Evolutionary conservation across 2,888 invertebrate genomes (phyloP).

Genomic region (Drosophila nr. perissopoda): DNA sequence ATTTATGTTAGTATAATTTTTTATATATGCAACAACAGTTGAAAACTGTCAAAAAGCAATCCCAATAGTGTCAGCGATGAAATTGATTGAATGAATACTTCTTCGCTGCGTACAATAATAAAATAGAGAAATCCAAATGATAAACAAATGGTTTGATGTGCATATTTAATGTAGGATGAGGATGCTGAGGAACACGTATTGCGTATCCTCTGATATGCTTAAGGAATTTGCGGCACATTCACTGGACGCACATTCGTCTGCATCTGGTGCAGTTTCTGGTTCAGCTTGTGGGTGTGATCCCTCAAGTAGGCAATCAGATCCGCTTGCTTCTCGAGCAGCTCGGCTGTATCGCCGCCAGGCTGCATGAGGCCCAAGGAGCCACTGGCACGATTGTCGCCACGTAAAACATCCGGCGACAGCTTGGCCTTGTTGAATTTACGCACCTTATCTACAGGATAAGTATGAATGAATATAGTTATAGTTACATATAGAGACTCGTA

Average conservation of each 20-base stretch:
- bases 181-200: slow-evolving; percentile 38
- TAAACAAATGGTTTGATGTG: slow-evolving; percentile 8
- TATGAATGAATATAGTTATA: neutral
- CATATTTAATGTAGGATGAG: slow-evolving; percentile 14
- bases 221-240: slow-evolving; percentile 64
- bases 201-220: slow-evolving; percentile 24
- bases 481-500: slow-evolving; percentile 68
- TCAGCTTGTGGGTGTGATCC: slow-evolving; percentile 88
- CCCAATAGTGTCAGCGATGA: slow-evolving; percentile 25
- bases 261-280: slow-evolving; percentile 88
- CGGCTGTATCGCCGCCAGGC: slow-evolving; percentile 86
- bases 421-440: slow-evolving; percentile 87
- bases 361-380: slow-evolving; percentile 84
- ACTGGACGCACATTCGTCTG: slow-evolving; percentile 85
- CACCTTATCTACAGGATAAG: slow-evolving; percentile 86
- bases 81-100: slow-evolving; percentile 45
- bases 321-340: slow-evolving; percentile 89
- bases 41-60: slow-evolving; percentile 4
- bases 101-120: slow-evolving; percentile 40
- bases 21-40: slow-evolving; percentile 46
- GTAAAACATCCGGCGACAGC: slow-evolving; percentile 88
- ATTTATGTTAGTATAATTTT: slow-evolving; percentile 6
- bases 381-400: slow-evolving; percentile 84
- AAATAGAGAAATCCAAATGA: slow-evolving; percentile 33
- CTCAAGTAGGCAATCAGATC: slow-evolving; percentile 89